These are phyloP conservation scores for Drosophila merina DNA, from an alignment of 2,888 invertebrate genomes.

Conservation along the genomic window DNA sequence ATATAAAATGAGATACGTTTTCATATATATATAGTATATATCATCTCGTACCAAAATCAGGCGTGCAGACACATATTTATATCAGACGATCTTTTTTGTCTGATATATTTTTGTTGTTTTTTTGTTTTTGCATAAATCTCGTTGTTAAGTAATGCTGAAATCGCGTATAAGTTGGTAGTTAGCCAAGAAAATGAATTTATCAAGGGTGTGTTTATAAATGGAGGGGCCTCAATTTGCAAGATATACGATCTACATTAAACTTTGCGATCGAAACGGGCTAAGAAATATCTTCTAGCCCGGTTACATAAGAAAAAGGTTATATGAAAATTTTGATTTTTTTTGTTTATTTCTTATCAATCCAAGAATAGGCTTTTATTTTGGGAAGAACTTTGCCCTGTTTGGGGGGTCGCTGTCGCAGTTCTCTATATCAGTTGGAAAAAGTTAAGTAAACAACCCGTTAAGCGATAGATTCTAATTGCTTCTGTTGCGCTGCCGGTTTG, in stretches of 20 bases:
- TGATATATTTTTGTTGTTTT: neutral
- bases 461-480: slow-evolving; percentile 42
- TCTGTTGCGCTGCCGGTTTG: neutral
- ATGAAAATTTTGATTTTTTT: neutral
- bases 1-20: slow-evolving; percentile 3
- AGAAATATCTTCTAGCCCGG: slow-evolving; percentile 19
- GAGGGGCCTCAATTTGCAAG: slow-evolving; percentile 23
- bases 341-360: neutral
- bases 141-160: slow-evolving; percentile 70
- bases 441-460: slow-evolving; percentile 32
- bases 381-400: slow-evolving; percentile 3
- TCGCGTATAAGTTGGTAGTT: slow-evolving; percentile 67
- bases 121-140: slow-evolving; percentile 63
- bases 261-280: slow-evolving; percentile 27
- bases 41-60: neutral
- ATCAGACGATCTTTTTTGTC: slow-evolving; percentile 11
- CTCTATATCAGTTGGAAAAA: slow-evolving; percentile 20
- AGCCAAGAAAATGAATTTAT: slow-evolving; percentile 59
- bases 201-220: slow-evolving; percentile 32
- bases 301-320: slow-evolving; percentile 27
- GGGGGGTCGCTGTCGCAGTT: neutral
- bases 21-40: neutral
- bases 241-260: slow-evolving; percentile 31
- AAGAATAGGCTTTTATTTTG: neutral
- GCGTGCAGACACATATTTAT: slow-evolving; percentile 21